These are phyloP conservation scores for Porites evermanni DNA, from an alignment of 92 coral and sea anemone genomes.

Conservation along the genomic window DNA sequence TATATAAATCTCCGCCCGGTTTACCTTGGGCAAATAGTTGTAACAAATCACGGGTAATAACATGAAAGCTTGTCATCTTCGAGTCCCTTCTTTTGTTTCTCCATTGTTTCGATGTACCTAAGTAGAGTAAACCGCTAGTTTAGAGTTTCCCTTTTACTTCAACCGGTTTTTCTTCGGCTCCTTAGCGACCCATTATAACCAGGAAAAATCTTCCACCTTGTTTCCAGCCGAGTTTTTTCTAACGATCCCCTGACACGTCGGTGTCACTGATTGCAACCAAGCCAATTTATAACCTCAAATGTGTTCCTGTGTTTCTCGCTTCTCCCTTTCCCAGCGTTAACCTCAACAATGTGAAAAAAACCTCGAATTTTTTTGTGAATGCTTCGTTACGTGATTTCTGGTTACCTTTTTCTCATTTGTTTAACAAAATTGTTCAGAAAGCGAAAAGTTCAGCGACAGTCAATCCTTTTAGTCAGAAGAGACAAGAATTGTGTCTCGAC, in stretches of 20 bases:
- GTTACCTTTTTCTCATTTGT: neutral
- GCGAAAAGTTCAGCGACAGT: too few relatives aligned
- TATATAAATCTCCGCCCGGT: neutral
- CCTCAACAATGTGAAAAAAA: neutral
- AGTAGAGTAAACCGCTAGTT: conserved; percentile 14
- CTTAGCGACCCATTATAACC: conserved; percentile 21
- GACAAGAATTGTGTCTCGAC: neutral
- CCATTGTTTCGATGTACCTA: neutral
- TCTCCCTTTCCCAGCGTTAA: neutral
- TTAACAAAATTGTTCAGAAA: neutral
- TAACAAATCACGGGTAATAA: neutral
- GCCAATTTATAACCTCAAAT: neutral
- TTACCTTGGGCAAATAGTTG: conserved; percentile 21
- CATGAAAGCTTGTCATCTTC: conserved; percentile 15
- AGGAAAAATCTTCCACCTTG: conserved; percentile 23
- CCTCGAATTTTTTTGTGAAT: neutral
- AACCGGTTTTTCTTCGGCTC: neutral
- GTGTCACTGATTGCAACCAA: neutral
- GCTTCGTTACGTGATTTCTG: neutral
- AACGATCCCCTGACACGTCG: neutral
- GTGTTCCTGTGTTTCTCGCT: neutral
- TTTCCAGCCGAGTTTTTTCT: neutral
- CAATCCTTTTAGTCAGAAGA: neutral
- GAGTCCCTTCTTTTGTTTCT: conserved; percentile 1
- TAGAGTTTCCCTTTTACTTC: neutral